A percentile compares a stretch with the other conserved stretches of the same genome.
Conservation (phyloP, 92 coral and sea anemone genomes). For the Metridium senile region DNA sequence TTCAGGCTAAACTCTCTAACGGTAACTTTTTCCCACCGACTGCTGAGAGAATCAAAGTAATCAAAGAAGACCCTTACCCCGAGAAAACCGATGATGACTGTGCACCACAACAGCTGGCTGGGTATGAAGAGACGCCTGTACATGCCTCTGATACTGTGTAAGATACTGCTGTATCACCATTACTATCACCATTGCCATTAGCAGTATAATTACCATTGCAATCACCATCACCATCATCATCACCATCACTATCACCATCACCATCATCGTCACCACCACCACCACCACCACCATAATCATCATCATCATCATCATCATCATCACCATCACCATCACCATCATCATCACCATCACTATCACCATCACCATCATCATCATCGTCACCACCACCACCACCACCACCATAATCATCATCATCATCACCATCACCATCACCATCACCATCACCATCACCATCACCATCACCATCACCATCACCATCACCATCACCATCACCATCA, state of each 20-base stretch:
- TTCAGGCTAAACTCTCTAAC: conserved; percentile 62
- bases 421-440: background rate
- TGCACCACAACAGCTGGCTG: conserved; percentile 89
- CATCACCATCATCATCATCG: background rate
- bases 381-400: background rate
- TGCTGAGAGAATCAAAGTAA: conserved; percentile 69
- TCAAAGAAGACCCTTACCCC: conserved; percentile 70
- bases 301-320: no score
- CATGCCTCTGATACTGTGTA: conserved; percentile 85
- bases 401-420: background rate
- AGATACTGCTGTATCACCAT: background rate
- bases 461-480: background rate
- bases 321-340: background rate
- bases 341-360: background rate
- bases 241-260: background rate
- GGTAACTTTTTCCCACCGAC: conserved; percentile 74
- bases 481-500: background rate
- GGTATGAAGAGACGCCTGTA: conserved; percentile 83
- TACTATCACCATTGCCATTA: no score
- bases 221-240: background rate
- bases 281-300: background rate
- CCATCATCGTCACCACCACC: background rate
- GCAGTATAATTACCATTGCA: background rate
- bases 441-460: no score
- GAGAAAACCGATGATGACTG: conserved; percentile 24